A percentile compares a stretch with the other conserved stretches of the same genome.
Conservation (phyloP, 2,113 vertebrate genomes). For the Oryctolagus cuniculus region mOryCun1.1 NC_091432.1:212202001-212202500, state of each 20-base stretch:
- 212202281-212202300: constrained; percentile 56
- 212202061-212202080: constrained; percentile 44
- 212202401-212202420: neutral
- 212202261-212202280: constrained; percentile 68
- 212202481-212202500: constrained; percentile 60
- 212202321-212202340: neutral
- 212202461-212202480: neutral
- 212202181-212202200: neutral
- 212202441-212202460: neutral
- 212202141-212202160: constrained; percentile 40
- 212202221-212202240: constrained; percentile 54
- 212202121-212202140: constrained; percentile 38
- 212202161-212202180: neutral
- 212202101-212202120: neutral
- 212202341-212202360: constrained; percentile 51
- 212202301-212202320: neutral
- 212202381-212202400: constrained; percentile 41
- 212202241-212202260: constrained; percentile 68
- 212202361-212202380: constrained; percentile 38
- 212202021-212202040: neutral
- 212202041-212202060: neutral
- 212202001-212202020: neutral
- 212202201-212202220: constrained; percentile 37
- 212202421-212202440: neutral
- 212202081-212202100: constrained; percentile 18